A percentile compares a stretch with the other conserved stretches of the same genome.
Evolutionary conservation across 2,113 vertebrate species (phyloP).

Genomic region (Cottus gobio): DNA sequence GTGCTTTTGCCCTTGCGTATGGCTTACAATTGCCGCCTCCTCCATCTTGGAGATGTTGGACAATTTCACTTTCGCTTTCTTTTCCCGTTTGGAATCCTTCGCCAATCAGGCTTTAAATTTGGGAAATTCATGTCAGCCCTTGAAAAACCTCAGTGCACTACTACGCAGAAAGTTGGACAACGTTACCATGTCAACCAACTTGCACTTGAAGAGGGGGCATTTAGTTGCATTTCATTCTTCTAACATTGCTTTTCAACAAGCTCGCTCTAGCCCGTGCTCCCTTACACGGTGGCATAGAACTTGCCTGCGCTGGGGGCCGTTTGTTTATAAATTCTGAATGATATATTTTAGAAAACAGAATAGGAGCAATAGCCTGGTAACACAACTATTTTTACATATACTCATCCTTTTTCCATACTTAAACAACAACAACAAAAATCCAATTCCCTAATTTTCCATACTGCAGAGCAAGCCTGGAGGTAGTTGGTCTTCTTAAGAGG

Average conservation of each 20-base stretch:
- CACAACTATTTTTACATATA: too few relatives aligned
- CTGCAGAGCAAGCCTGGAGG: not conserved
- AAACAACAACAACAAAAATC: not conserved
- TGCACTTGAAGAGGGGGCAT: not conserved
- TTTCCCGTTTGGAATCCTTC: not conserved
- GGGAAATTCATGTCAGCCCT: not conserved
- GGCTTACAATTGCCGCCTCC: not conserved
- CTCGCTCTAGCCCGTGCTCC: not conserved
- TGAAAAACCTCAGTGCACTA: not conserved
- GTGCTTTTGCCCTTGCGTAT: not conserved
- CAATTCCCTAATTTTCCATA: not conserved
- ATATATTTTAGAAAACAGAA: too few relatives aligned
- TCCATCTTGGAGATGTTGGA: not conserved
- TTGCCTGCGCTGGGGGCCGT: not conserved
- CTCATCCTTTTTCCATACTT: too few relatives aligned
- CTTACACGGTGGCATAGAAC: not conserved
- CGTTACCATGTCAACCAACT: not conserved
- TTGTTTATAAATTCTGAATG: not conserved
- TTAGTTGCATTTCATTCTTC: not conserved
- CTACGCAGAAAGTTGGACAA: not conserved
- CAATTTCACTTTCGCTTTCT: not conserved
- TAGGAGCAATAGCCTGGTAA: not conserved
- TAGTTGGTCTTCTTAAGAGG: conserved; percentile 30
- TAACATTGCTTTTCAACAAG: not conserved
- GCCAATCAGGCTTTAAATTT: not conserved